Evolutionary conservation across 1,140 invertebrate species (phyloP).

Genomic region (Sinella curviseta): DNA sequence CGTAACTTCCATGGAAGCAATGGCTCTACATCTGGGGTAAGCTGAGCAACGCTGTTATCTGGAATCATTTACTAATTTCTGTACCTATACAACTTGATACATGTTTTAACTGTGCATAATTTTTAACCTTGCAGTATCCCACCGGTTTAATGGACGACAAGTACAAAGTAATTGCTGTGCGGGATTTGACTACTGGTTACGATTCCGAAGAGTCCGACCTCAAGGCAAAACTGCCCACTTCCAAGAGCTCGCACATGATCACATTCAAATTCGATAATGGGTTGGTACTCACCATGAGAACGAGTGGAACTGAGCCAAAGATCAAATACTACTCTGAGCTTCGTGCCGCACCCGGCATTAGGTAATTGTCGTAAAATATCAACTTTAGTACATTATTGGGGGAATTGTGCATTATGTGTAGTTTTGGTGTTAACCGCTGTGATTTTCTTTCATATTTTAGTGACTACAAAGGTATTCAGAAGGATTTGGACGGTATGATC

Average conservation of each 20-base stretch:
- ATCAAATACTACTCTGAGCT: slow-evolving; percentile 96
- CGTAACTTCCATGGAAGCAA: slow-evolving; percentile 63
- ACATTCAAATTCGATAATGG: slow-evolving; percentile 90
- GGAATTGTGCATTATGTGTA: slow-evolving; percentile 11
- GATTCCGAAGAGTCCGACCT: slow-evolving; percentile 73
- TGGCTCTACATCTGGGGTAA: not conserved
- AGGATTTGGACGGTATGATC: slow-evolving; percentile 73
- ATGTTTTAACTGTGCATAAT: not conserved
- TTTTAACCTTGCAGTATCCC: slow-evolving; percentile 67
- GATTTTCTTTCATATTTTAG: slow-evolving; percentile 65
- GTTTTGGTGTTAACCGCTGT: slow-evolving; percentile 38
- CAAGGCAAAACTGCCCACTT: slow-evolving; percentile 74
- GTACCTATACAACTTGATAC: not conserved
- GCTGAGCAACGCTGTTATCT: not conserved
- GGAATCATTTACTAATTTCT: not conserved
- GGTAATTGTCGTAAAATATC: slow-evolving; percentile 53
- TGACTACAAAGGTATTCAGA: slow-evolving; percentile 65
- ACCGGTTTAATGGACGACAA: slow-evolving; percentile 66
- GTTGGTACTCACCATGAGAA: slow-evolving; percentile 81
- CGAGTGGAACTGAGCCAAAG: slow-evolving; percentile 98
- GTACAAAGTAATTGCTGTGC: slow-evolving; percentile 68
- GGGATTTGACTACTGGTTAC: slow-evolving; percentile 87
- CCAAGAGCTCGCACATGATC: slow-evolving; percentile 88
- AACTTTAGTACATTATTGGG: not conserved
- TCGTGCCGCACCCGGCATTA: slow-evolving; percentile 67